These are phyloP conservation scores for Melipona bicolor DNA, from an alignment of 2,888 invertebrate genomes.

Conservation along the genomic window DNA sequence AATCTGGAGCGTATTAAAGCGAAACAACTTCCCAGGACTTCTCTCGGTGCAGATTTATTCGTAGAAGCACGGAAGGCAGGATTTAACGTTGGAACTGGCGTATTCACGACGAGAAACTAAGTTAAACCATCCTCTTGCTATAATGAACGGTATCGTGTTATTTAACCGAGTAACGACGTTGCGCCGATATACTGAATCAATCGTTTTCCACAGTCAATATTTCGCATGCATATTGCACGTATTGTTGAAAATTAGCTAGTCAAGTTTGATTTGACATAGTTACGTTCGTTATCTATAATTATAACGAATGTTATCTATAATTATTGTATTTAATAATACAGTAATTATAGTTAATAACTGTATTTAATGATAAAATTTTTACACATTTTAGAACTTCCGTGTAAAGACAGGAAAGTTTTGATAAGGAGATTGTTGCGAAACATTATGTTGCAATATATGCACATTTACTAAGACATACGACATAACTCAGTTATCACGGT, in stretches of 20 bases:
- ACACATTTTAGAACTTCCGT: background rate
- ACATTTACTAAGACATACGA: background rate
- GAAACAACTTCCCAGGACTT: background rate
- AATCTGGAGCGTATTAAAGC: constrained; percentile 33
- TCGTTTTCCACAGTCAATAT: background rate
- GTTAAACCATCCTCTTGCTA: constrained; percentile 51
- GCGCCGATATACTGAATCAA: constrained; percentile 8
- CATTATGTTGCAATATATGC: no score
- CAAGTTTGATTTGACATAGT: background rate
- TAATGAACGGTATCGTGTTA: constrained; percentile 58
- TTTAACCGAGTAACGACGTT: constrained; percentile 42
- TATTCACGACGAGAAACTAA: constrained; percentile 58
- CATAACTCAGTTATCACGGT: background rate
- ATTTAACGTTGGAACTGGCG: constrained; percentile 34
- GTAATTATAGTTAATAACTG: no score
- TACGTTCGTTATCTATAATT: background rate
- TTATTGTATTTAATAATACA: no score
- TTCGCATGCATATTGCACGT: background rate
- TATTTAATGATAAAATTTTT: background rate
- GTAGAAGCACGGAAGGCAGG: constrained; percentile 26
- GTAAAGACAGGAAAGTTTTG: background rate
- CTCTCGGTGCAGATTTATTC: constrained; percentile 23
- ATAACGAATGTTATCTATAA: background rate
- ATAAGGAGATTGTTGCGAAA: background rate
- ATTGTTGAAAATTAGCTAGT: background rate